Percentiles rank a stretch among this genome's conserved stretches.
phyloP scores from a whole-genome alignment of 2,113 vertebrate species.

The Prolemur simus region DNA sequence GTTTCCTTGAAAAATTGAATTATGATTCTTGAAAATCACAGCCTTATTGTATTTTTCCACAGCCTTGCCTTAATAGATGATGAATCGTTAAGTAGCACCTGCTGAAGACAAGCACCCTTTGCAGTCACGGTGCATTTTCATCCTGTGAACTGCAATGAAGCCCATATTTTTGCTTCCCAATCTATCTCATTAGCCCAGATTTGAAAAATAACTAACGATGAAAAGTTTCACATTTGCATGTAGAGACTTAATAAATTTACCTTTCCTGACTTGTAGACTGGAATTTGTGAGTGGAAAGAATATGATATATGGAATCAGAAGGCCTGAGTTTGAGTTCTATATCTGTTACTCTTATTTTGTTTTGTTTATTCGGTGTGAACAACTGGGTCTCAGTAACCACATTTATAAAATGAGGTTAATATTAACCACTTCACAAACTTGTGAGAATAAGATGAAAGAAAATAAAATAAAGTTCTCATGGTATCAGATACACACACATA shows the following conservation, averaged over 20 bases:
- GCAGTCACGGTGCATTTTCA: conserved; percentile 13
- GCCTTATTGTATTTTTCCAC: conserved; percentile 58
- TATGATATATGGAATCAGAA: background rate
- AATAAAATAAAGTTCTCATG: background rate
- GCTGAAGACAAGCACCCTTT: conserved; percentile 47
- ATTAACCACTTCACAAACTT: background rate
- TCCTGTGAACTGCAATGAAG: conserved; percentile 65
- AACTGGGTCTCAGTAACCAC: background rate
- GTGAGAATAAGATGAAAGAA: background rate
- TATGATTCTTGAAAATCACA: conserved; percentile 71
- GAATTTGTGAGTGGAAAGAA: background rate
- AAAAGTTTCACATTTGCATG: conserved; percentile 58
- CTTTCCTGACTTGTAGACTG: conserved; percentile 31
- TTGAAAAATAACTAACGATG: conserved; percentile 59
- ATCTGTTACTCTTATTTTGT: background rate
- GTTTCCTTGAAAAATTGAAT: conserved; percentile 76
- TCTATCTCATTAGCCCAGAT: conserved; percentile 65
- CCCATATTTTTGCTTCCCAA: conserved; percentile 47
- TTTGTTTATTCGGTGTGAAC: background rate
- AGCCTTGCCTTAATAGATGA: conserved; percentile 70
- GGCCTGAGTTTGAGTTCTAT: background rate
- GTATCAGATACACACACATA: background rate
- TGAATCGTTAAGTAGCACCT: conserved; percentile 70
- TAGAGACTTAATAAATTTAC: conserved; percentile 49
- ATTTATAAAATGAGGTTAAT: background rate